These are phyloP conservation scores for Ageneiosus marmoratus DNA, from an alignment of 2,113 vertebrate species.

Conservation along the genomic window DNA sequence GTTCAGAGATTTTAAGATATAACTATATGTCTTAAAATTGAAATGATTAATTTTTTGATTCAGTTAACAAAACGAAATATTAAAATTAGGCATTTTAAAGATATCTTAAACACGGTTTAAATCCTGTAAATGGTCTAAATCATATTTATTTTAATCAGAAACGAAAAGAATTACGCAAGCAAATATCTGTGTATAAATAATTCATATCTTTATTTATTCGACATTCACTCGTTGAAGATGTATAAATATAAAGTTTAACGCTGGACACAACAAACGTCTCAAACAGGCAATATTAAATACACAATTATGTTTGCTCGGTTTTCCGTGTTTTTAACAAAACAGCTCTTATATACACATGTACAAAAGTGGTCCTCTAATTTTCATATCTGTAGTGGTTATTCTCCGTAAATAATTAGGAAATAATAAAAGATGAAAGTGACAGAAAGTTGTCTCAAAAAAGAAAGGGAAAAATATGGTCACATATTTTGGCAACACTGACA, in stretches of 20 bases:
- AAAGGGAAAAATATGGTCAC: slow-evolving; percentile 51
- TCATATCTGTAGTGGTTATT: slow-evolving; percentile 58
- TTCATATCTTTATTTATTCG: slow-evolving; percentile 75
- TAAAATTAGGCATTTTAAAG: background rate
- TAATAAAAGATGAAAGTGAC: slow-evolving; percentile 40
- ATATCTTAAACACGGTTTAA: background rate
- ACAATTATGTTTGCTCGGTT: slow-evolving; percentile 66
- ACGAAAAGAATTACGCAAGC: background rate
- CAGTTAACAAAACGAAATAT: background rate
- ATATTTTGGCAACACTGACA: slow-evolving; percentile 40
- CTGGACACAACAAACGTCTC: slow-evolving; percentile 85
- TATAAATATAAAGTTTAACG: slow-evolving; percentile 95
- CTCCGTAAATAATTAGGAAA: slow-evolving; percentile 48
- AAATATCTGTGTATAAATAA: slow-evolving; percentile 82
- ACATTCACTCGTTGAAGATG: slow-evolving; percentile 81
- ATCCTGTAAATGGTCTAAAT: background rate
- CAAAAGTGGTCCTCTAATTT: slow-evolving; percentile 85
- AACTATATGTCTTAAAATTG: background rate
- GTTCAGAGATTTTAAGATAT: background rate
- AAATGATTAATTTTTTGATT: background rate
- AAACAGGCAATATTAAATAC: slow-evolving; percentile 88
- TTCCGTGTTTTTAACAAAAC: slow-evolving; percentile 70
- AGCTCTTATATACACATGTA: slow-evolving; percentile 90
- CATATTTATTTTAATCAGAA: background rate
- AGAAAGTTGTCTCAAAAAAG: slow-evolving; percentile 34